A percentile compares a stretch with the other conserved stretches of the same genome.
Evolutionary conservation across 2,797 vertebrate genomes (phyloP).

Genomic region (Falco concolor): DNA sequence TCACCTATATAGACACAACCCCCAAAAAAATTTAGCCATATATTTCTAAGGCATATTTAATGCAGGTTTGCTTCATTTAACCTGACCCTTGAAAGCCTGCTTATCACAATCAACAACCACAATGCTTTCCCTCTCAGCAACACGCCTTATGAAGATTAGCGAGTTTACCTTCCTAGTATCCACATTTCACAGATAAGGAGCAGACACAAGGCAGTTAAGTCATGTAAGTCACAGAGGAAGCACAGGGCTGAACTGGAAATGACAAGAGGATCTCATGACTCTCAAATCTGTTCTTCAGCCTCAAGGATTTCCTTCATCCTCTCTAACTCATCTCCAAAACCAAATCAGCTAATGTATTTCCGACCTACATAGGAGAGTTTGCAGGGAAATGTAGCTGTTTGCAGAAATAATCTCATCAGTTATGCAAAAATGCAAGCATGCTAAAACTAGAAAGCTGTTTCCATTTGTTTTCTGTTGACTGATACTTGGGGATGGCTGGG

Average conservation of each 20-base stretch:
- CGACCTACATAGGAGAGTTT: background rate
- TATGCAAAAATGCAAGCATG: background rate
- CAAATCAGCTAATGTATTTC: background rate
- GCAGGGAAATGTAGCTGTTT: background rate
- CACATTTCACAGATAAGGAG: background rate
- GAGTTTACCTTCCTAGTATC: background rate
- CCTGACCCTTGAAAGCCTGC: background rate
- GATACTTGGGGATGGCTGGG: background rate
- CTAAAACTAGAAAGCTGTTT: background rate
- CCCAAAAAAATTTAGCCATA: background rate
- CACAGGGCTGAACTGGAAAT: background rate
- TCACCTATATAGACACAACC: background rate
- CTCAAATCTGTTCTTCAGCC: background rate
- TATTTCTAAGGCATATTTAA: background rate
- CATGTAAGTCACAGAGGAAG: background rate
- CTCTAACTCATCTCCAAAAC: background rate
- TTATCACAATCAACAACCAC: background rate
- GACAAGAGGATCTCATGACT: background rate
- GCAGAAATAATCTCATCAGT: background rate
- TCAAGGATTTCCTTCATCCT: background rate
- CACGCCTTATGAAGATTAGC: background rate
- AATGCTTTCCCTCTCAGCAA: constrained; percentile 33
- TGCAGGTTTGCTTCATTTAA: constrained; percentile 6
- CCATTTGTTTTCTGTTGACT: background rate
- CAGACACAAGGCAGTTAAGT: constrained; percentile 7